Percentiles rank a stretch among this genome's conserved stretches.
phyloP scores from a whole-genome alignment of 2,888 invertebrate genomes.

The Macaria liturata region DNA sequence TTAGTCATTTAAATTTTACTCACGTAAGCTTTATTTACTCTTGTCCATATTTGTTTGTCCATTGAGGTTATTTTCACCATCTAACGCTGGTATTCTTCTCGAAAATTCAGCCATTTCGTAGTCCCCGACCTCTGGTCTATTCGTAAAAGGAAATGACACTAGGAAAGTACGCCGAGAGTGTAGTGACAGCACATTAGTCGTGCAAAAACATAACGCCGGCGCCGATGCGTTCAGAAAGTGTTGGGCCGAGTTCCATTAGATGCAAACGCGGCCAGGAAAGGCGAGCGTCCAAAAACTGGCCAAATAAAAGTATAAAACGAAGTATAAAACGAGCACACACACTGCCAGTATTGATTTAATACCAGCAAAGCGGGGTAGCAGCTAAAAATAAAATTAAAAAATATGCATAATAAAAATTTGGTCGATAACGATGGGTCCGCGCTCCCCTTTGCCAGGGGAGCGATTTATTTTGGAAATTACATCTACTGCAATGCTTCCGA shows the following conservation, averaged over 20 bases:
- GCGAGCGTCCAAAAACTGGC: constrained; percentile 27
- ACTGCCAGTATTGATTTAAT: constrained; percentile 44
- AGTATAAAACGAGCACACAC: constrained; percentile 22
- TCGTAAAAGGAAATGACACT: constrained; percentile 12
- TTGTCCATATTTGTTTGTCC: too few species aligned
- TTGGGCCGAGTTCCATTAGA: constrained; percentile 35
- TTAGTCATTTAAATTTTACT: too few species aligned
- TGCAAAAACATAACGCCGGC: constrained; percentile 24
- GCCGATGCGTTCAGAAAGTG: constrained; percentile 31
- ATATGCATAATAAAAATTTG: constrained; percentile 78
- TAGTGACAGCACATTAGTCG: constrained; percentile 40
- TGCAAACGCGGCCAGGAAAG: constrained; percentile 24
- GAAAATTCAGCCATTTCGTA: neutral
- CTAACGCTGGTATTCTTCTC: too few species aligned
- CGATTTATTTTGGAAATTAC: constrained; percentile 46
- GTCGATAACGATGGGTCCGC: constrained; percentile 69
- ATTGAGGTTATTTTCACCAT: too few species aligned
- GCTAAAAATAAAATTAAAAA: constrained; percentile 76
- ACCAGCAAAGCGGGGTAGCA: constrained; percentile 52
- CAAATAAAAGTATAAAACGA: constrained; percentile 29
- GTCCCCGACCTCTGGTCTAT: neutral
- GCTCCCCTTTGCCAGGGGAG: constrained; percentile 56
- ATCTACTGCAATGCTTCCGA: constrained; percentile 19
- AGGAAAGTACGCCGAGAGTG: constrained; percentile 11
- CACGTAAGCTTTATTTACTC: too few species aligned